These are phyloP conservation scores for Emydocephalus ijimae DNA, from an alignment of 2,113 vertebrate genomes.

Conservation along the genomic window DNA sequence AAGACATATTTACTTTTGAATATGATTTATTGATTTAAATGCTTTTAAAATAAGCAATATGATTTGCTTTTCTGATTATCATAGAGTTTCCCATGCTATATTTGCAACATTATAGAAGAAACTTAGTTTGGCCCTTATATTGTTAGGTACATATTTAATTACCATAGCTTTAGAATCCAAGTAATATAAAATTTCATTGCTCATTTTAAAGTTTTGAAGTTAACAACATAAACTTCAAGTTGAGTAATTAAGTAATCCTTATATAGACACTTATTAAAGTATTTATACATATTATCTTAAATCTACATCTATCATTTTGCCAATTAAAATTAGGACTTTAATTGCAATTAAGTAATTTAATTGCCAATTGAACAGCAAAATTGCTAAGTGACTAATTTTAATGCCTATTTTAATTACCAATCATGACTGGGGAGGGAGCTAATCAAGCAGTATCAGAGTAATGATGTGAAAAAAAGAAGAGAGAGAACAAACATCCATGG, in stretches of 20 bases:
- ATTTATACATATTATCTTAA: slow-evolving; percentile 89
- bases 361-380: slow-evolving; percentile 95
- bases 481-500: slow-evolving; percentile 74
- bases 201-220: slow-evolving; percentile 84
- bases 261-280: slow-evolving; percentile 88
- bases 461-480: slow-evolving; percentile 75
- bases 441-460: slow-evolving; percentile 87
- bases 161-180: slow-evolving; percentile 75
- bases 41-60: neutral
- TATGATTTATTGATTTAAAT: neutral
- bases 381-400: slow-evolving; percentile 96
- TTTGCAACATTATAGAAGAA: slow-evolving; percentile 40
- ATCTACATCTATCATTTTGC: slow-evolving; percentile 89
- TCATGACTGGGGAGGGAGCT: slow-evolving; percentile 88
- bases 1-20: neutral
- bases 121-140: slow-evolving; percentile 50
- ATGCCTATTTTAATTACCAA: slow-evolving; percentile 96
- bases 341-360: slow-evolving; percentile 97
- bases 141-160: slow-evolving; percentile 68
- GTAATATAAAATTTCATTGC: slow-evolving; percentile 78
- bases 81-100: neutral
- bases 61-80: neutral
- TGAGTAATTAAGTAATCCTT: slow-evolving; percentile 87
- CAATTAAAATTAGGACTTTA: slow-evolving; percentile 92
- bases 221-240: slow-evolving; percentile 84